Conservation (phyloP, 23 tunicate species). For the Oikopleura vanhoeffeni region DNA sequence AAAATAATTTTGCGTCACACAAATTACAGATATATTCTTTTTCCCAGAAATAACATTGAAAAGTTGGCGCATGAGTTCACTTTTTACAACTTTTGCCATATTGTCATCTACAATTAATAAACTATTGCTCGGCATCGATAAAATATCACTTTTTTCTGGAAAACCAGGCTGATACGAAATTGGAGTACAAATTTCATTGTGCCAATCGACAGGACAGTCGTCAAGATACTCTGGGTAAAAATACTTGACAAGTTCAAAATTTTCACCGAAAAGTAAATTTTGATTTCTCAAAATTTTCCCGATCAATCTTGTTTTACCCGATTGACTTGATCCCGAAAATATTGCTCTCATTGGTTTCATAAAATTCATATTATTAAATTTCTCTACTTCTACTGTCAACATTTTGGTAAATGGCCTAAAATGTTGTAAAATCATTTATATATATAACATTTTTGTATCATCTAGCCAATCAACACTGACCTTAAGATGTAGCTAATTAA, state of each 20-base stretch:
- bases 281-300: not conserved
- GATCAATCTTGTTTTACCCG: not conserved
- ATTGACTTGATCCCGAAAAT: constrained; percentile 9
- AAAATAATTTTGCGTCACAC: not conserved
- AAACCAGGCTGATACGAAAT: not conserved
- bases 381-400: too few relatives aligned
- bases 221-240: not conserved
- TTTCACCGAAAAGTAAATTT: not conserved
- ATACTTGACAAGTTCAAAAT: not conserved
- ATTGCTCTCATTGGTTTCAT: too few relatives aligned
- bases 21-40: not conserved
- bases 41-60: not conserved
- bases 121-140: not conserved
- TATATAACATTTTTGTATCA: too few relatives aligned
- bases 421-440: too few relatives aligned
- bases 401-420: too few relatives aligned
- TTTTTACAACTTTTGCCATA: not conserved
- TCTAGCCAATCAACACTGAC: too few relatives aligned
- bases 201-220: not conserved
- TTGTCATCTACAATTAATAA: not conserved
- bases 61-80: not conserved
- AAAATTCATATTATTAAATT: too few relatives aligned
- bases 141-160: not conserved
- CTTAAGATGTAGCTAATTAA: too few relatives aligned
- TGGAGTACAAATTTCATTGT: not conserved